phyloP scores from a whole-genome alignment of 2,113 vertebrate species.

The Zootoca vivipara region DNA sequence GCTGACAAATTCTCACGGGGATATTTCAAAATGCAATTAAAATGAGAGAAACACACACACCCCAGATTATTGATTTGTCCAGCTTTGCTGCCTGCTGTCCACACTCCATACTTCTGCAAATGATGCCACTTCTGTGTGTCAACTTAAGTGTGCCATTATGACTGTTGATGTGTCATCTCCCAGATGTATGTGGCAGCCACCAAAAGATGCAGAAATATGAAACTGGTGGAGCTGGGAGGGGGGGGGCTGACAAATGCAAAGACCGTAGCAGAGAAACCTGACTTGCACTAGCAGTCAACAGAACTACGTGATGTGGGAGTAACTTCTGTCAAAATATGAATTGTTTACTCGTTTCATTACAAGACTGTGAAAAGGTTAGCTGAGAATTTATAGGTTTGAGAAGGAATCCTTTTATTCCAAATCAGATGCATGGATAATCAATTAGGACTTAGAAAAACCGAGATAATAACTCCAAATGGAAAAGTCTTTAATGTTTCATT shows the following conservation, averaged over 20 bases:
- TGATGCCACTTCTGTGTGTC: not conserved
- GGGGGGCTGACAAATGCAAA: not conserved
- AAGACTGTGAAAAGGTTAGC: constrained; percentile 19
- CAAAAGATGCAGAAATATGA: not conserved
- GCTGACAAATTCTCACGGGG: too few species aligned
- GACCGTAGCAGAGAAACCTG: not conserved
- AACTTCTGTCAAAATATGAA: not conserved
- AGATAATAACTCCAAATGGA: constrained; percentile 34
- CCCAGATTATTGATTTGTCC: too few species aligned
- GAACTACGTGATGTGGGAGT: constrained; percentile 10
- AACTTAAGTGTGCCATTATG: not conserved
- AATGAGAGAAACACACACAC: too few species aligned
- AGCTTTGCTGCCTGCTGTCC: too few species aligned
- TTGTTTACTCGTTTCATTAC: constrained; percentile 39
- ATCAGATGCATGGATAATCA: constrained; percentile 23
- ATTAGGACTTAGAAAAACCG: constrained; percentile 35
- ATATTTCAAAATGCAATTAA: too few species aligned
- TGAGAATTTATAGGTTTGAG: constrained; percentile 32
- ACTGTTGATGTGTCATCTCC: not conserved
- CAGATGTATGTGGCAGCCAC: not conserved
- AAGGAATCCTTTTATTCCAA: constrained; percentile 43
- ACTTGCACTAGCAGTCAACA: not conserved
- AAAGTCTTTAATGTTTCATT: constrained; percentile 44
- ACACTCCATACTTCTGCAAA: not conserved
- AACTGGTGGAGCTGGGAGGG: too few species aligned